Base-by-base conservation (phyloP, 2,113 vertebrate genomes). In the Pteruthius melanotis region DNA sequence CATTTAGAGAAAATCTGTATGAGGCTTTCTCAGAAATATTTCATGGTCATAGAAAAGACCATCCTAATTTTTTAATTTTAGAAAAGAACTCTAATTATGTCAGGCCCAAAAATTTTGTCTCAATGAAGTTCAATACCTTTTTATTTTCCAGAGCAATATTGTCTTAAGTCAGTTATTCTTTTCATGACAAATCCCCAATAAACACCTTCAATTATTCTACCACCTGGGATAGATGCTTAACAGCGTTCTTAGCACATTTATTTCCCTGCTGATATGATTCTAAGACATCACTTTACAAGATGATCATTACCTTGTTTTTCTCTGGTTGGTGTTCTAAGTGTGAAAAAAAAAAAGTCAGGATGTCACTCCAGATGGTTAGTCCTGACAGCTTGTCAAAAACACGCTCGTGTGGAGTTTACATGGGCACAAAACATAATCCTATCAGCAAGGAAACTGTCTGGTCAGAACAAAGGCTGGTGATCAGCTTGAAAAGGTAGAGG, bases 351-450 rank as follows among this genome's bases (percentile, higher is more conserved):
- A 9, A 88, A 12, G 12, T 56, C 28, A 69, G 53, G 59, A 64
- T 88, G 63, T 83, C 91, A 81, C 57, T 95, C 87, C 94, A 97
- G 93, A 96, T 96, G 96, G 94, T 84, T 93, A 65, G 84, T 92
- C 77, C 74, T 92, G 94, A 96, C 8, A 7, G 47, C 83, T 94
- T 94, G 92, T 96, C 95, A 95, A 85, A 96, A 95, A 69, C 52
- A 59, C 18, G 14, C 0, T 15, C 45, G 35, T 84, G 76, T 60
- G 63, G 70, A 87, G 88, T 87, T 95, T 95, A 87, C 83, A 60
- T 52, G 84, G 70, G 50, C 60, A 87, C 71, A 92, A 93, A 94
- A 88, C 77, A 83, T 70, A 89, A 93, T 77, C 86, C 75, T 77
- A 76, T 94, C 93, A 88, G 83, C 57, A 71, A 91, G 30, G 21